Evolutionary conservation across 2,797 vertebrate species (phyloP).

Genomic region (Mus minutoides): DNA sequence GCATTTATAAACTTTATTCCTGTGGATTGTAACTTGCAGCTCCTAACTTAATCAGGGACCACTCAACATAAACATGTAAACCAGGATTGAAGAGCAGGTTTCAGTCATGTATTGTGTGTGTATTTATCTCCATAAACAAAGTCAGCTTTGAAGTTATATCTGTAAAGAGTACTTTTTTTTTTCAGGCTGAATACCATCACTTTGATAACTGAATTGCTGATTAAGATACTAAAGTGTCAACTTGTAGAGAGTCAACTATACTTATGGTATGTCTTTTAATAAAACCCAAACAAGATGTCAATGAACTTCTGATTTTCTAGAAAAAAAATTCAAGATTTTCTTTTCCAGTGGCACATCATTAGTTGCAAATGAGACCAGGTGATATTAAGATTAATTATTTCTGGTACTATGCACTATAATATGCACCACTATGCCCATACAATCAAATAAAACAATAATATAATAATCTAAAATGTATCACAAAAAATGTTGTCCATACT

Average conservation of each 20-base stretch:
- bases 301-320: background rate
- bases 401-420: background rate
- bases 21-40: background rate
- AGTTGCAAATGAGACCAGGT: rapidly evolving
- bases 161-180: background rate
- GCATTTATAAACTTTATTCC: background rate
- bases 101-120: background rate
- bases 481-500: background rate
- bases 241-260: background rate
- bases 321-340: background rate
- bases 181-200: background rate
- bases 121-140: background rate
- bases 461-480: background rate
- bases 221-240: background rate
- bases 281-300: background rate
- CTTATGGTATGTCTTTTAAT: background rate
- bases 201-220: background rate
- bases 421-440: background rate
- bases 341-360: background rate
- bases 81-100: background rate
- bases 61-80: background rate
- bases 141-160: background rate
- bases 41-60: background rate
- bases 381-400: background rate
- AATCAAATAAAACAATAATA: background rate